Conservation (phyloP, 2,888 invertebrate species). For the Diplolepis rosae region DNA sequence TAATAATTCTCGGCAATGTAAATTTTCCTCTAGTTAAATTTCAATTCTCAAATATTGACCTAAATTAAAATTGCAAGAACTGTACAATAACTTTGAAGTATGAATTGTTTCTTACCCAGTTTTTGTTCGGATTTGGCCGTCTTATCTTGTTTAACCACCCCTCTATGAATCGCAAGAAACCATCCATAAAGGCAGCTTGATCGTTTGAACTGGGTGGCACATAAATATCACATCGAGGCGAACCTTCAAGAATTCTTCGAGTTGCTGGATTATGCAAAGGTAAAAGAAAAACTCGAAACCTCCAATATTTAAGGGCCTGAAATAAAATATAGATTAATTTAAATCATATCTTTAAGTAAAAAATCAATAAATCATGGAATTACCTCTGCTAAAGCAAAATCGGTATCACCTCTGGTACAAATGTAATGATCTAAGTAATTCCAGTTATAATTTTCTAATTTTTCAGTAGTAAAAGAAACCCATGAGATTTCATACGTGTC, state of each 20-base stretch:
- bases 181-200: slow-evolving; percentile 79
- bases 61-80: slow-evolving; percentile 31
- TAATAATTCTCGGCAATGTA: slow-evolving; percentile 81
- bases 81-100: not conserved
- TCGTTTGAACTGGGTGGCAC: slow-evolving; percentile 78
- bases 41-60: not conserved
- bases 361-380: slow-evolving; percentile 35
- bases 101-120: slow-evolving; percentile 79
- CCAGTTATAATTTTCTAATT: slow-evolving; percentile 97
- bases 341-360: not conserved
- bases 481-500: slow-evolving; percentile 95
- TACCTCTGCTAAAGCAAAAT: slow-evolving; percentile 91
- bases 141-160: slow-evolving; percentile 92
- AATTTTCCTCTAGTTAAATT: slow-evolving; percentile 7
- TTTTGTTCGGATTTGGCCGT: slow-evolving; percentile 83
- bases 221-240: slow-evolving; percentile 89
- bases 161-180: slow-evolving; percentile 88
- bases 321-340: slow-evolving; percentile 30
- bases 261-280: slow-evolving; percentile 88
- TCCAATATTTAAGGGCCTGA: slow-evolving; percentile 91
- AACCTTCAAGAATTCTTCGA: slow-evolving; percentile 84
- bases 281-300: slow-evolving; percentile 91
- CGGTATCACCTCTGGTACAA: slow-evolving; percentile 94
- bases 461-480: slow-evolving; percentile 95
- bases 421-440: slow-evolving; percentile 98